phyloP scores from a whole-genome alignment of 2,888 invertebrate genomes.

The Amphipyra berbera region DNA sequence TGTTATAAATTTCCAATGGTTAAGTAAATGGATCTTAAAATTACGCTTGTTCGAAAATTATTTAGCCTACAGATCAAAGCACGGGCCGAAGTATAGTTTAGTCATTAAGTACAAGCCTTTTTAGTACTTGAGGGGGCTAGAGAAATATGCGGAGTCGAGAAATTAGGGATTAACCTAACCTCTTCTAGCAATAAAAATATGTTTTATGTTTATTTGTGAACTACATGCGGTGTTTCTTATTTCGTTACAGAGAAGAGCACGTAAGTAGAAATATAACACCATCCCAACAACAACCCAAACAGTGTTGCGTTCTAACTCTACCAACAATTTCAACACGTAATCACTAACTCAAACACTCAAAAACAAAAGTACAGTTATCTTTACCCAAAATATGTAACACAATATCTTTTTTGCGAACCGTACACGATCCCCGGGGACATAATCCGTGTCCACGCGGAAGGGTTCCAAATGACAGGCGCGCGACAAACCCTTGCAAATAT shows the following conservation, averaged over 20 bases:
- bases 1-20: no score
- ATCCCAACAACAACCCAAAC: constrained; percentile 17
- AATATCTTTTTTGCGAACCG: constrained; percentile 66
- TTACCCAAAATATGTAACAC: constrained; percentile 49
- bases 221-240: no score
- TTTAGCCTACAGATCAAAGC: not conserved
- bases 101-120: no score
- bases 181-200: no score
- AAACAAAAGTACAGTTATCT: constrained; percentile 62
- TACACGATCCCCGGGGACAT: constrained; percentile 66
- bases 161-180: no score
- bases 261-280: constrained; percentile 24
- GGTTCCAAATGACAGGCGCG: constrained; percentile 84
- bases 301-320: constrained; percentile 32
- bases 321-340: constrained; percentile 30
- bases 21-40: no score
- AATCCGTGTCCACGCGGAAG: constrained; percentile 82
- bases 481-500: constrained; percentile 63
- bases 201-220: no score
- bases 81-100: no score
- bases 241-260: no score
- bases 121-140: no score
- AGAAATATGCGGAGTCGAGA: no score
- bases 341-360: constrained; percentile 46
- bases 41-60: no score